These are phyloP conservation scores for Lepeophtheirus nordmannii DNA, from an alignment of 2,888 invertebrate genomes.

Conservation along the genomic window DNA sequence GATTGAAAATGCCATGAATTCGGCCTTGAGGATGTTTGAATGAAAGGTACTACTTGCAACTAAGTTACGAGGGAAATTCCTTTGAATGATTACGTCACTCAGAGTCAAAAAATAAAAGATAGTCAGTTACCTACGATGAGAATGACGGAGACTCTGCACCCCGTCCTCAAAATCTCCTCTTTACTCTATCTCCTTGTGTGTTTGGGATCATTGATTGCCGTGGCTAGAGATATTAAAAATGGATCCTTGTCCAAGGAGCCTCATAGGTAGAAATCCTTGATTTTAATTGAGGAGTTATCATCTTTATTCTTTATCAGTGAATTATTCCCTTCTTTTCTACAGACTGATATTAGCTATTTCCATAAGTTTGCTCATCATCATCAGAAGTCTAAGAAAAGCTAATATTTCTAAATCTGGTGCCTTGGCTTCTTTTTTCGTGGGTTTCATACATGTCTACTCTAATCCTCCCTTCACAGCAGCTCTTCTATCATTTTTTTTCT, in stretches of 20 bases:
- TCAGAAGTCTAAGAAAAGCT: background rate
- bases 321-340: background rate
- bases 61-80: too few species aligned
- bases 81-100: too few species aligned
- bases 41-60: too few species aligned
- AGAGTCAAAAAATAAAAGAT: too few species aligned
- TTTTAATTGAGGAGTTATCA: background rate
- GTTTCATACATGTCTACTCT: background rate
- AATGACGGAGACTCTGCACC: background rate
- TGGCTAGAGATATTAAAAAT: background rate
- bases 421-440: background rate
- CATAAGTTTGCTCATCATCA: background rate
- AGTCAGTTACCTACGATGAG: slow-evolving; percentile 26
- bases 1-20: too few species aligned
- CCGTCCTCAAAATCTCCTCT: background rate
- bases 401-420: background rate
- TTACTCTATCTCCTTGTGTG: background rate
- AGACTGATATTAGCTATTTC: background rate
- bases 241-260: background rate
- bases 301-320: background rate
- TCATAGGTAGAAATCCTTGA: background rate
- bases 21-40: too few species aligned
- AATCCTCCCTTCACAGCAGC: slow-evolving; percentile 49
- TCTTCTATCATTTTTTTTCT: slow-evolving; percentile 58
- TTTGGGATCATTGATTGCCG: background rate